Evolutionary conservation across 2,888 invertebrate genomes (phyloP), one percentile per base, ranked within the genome.

Genomic region (Dione vanillae): DNA sequence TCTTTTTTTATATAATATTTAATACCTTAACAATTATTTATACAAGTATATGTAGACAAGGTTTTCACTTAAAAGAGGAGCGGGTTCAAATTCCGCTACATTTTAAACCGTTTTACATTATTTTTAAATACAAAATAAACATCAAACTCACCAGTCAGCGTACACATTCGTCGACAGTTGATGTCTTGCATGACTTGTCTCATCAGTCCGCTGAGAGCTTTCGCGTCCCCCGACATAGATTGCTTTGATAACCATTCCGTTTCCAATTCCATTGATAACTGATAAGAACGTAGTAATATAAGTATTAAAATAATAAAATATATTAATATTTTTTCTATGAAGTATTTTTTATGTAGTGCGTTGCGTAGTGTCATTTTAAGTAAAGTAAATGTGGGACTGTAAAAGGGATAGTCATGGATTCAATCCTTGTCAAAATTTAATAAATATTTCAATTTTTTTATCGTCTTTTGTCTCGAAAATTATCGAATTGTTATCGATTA

Each of bases 261-360:
- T 82, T 97, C 96, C 71, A 95, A 83, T 92, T 97, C 96, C 90
- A 96, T 94, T 27, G 95, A 95, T 78, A 95, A 88, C 96, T 96
- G 80, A 20, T 61, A 72, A 68, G 65, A 70, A 52, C 68, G 40
- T 11, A n/a, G 20, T 45, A 40, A 27, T 52, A 40, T 54, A 12
- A 56, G 1, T 56, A 11, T n/a, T n/a, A n/a, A n/a, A n/a, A n/a
- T n/a, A n/a, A n/a, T n/a, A n/a, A n/a, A n/a, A n/a, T 5, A 27
- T 27, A n/a, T 27, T 27, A 27, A 27, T 27, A 3, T 27, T 2
- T 27, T 27, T 27, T 3, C 27, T 27, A 27, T 27, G 27, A 27
- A 27, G 5, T 27, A 5, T 3, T 27, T 3, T 3, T 51, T 20
- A 52, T 49, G 19, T 49, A 19, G 19, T 10, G 16, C 12, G 12